Percentiles rank a stretch among this genome's conserved stretches.
These are phyloP conservation scores for Euthynnus affinis DNA, from an alignment of 2,797 vertebrate genomes.

Conservation along the genomic window DNA sequence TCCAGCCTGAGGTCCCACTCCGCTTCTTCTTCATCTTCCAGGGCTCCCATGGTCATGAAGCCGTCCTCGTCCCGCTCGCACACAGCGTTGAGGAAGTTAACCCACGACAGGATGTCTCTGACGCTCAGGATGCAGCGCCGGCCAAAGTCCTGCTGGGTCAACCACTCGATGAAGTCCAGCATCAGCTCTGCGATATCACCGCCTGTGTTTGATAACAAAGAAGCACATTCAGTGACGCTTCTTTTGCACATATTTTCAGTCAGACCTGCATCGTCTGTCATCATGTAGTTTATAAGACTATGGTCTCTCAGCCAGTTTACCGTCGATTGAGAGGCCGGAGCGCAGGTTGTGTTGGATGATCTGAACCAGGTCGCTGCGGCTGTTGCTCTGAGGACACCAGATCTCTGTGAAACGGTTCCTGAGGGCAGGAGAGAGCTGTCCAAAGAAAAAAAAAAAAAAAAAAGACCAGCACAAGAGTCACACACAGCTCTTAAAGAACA, in stretches of 20 bases:
- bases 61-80: conserved; percentile 78
- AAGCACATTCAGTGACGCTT: background rate
- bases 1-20: conserved; percentile 81
- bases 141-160: conserved; percentile 93
- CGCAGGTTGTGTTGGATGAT: conserved; percentile 93
- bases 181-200: conserved; percentile 91
- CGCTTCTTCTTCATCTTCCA: conserved; percentile 76
- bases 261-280: background rate
- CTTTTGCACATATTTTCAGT: background rate
- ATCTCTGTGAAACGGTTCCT: conserved; percentile 98
- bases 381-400: conserved; percentile 96
- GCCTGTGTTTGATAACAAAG: conserved; percentile 75
- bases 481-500: background rate
- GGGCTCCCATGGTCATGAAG: conserved; percentile 79
- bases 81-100: conserved; percentile 93
- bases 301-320: conserved; percentile 31
- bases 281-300: background rate
- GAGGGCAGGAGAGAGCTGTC: conserved; percentile 95
- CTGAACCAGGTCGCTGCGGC: conserved; percentile 89
- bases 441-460: too few relatives aligned
- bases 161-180: conserved; percentile 97
- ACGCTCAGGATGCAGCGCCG: conserved; percentile 93
- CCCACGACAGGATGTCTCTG: conserved; percentile 95
- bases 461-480: conserved; percentile 6
- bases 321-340: conserved; percentile 86